A percentile compares a stretch with the other conserved stretches of the same genome.
Conservation (phyloP, 2,113 vertebrate genomes). For the Oenanthe melanoleuca region DNA sequence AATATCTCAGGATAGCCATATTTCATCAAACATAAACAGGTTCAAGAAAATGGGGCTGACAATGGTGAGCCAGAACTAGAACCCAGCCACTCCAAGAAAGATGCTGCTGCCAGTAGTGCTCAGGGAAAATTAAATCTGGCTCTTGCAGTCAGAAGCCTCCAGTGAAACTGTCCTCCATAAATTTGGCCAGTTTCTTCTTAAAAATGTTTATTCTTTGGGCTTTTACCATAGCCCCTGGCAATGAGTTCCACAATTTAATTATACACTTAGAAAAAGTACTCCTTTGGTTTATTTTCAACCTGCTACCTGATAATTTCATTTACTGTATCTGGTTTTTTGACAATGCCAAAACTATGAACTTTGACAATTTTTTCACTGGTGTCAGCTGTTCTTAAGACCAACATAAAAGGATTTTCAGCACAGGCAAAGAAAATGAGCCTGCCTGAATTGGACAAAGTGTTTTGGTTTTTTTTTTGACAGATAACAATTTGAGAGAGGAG, state of each 20-base stretch:
- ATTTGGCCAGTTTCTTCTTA: not conserved
- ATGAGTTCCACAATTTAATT: not conserved
- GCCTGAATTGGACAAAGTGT: not conserved
- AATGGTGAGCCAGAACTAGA: not conserved
- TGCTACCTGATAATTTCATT: not conserved
- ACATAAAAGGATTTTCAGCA: not conserved
- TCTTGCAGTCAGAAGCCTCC: not conserved
- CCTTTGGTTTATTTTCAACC: not conserved
- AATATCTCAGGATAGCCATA: not conserved
- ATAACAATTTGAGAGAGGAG: not conserved
- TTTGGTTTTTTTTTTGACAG: not conserved
- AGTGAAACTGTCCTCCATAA: not conserved
- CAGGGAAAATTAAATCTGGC: not conserved
- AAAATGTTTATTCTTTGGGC: not conserved
- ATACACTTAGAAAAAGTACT: not conserved
- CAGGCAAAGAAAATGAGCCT: not conserved
- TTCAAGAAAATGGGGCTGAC: not conserved
- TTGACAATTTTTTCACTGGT: not conserved
- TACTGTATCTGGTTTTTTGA: not conserved
- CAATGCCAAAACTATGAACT: not conserved
- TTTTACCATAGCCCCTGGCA: not conserved
- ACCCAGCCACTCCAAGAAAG: not conserved
- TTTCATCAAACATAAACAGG: not conserved
- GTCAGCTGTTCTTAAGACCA: not conserved
- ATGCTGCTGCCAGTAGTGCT: not conserved